Evolutionary conservation across 2,888 invertebrate genomes (phyloP).

Genomic region (Cosmorhoe ocellata): DNA sequence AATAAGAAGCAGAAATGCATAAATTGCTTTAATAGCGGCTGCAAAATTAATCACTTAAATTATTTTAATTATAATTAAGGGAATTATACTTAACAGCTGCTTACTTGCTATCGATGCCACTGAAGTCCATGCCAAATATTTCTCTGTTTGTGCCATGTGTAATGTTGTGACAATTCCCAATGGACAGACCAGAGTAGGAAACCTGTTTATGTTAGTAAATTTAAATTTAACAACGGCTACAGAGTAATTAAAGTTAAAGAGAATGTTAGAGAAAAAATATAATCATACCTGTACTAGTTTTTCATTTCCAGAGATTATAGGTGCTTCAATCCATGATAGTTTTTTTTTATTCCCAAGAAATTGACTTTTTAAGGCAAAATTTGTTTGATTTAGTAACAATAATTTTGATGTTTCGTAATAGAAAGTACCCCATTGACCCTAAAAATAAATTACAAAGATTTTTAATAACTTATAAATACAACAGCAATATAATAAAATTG

Average conservation of each 20-base stretch:
- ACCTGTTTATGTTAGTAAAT: conserved; percentile 38
- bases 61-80: too few relatives aligned
- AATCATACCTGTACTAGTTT: conserved; percentile 45
- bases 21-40: too few relatives aligned
- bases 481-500: not conserved
- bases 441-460: not conserved
- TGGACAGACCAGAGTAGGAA: conserved; percentile 46
- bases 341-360: conserved; percentile 87
- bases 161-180: conserved; percentile 43
- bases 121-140: conserved; percentile 54
- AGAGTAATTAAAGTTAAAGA: too few relatives aligned
- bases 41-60: too few relatives aligned
- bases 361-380: conserved; percentile 83
- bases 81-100: too few relatives aligned
- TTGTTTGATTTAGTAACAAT: conserved; percentile 50
- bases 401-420: conserved; percentile 41
- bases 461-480: not conserved
- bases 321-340: conserved; percentile 86
- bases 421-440: conserved; percentile 62
- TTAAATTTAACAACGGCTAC: too few relatives aligned
- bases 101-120: conserved; percentile 53
- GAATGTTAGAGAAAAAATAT: too few relatives aligned
- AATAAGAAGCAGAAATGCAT: too few relatives aligned
- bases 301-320: conserved; percentile 29
- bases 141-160: conserved; percentile 23